Percentiles rank a stretch among this genome's conserved stretches.
Evolutionary conservation across 2,888 invertebrate species (phyloP).

Genomic region (Oxystoma pomonae): DNA sequence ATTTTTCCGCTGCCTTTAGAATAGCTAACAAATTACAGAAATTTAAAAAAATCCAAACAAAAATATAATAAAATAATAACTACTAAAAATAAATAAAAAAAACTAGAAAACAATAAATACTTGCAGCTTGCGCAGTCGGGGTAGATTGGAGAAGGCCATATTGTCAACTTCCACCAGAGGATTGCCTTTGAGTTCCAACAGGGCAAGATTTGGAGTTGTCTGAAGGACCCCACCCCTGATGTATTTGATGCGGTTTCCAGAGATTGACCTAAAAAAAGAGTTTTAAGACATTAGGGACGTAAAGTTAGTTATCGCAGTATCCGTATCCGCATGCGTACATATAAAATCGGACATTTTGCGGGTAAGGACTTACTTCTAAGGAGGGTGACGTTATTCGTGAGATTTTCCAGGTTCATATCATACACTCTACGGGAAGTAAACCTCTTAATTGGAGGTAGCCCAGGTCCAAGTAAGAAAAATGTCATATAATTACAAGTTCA

Average conservation of each 20-base stretch:
- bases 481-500: too few species aligned
- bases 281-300: too few species aligned
- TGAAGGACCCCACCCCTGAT: constrained; percentile 69
- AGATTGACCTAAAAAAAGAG: constrained; percentile 64
- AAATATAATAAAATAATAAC: too few species aligned
- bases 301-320: too few species aligned
- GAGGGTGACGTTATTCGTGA: neutral
- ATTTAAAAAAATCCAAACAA: too few species aligned
- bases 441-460: too few species aligned
- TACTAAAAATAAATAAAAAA: constrained; percentile 21
- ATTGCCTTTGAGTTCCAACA: constrained; percentile 81
- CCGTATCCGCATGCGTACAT: too few species aligned
- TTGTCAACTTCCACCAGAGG: constrained; percentile 68
- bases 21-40: too few species aligned
- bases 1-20: too few species aligned
- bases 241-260: constrained; percentile 75
- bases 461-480: too few species aligned
- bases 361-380: too few species aligned
- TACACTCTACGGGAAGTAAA: neutral
- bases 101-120: constrained; percentile 50
- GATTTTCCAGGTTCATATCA: neutral
- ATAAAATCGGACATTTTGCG: too few species aligned
- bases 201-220: constrained; percentile 62
- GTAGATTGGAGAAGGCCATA: constrained; percentile 70
- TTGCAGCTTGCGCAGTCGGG: constrained; percentile 76